A percentile compares a stretch with the other conserved stretches of the same genome.
Evolutionary conservation across 2,113 vertebrate genomes (phyloP).

Genomic region (Zosterops borbonicus): DNA sequence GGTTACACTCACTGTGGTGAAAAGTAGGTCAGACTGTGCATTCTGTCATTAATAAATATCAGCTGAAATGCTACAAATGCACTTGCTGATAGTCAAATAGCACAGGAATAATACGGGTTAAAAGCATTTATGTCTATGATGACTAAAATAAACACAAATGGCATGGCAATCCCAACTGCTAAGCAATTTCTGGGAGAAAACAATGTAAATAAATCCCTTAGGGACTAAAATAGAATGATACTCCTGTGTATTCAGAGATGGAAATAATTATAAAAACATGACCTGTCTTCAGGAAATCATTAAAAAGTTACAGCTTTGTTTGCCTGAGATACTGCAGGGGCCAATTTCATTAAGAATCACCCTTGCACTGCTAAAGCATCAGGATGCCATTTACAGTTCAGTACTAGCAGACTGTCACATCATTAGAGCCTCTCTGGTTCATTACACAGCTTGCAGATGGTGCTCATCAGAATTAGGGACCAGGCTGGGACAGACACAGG

Average conservation of each 20-base stretch:
- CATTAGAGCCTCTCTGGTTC: conserved; percentile 1
- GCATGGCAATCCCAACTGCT: neutral
- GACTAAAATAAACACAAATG: neutral
- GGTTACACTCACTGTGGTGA: neutral
- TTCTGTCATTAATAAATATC: conserved; percentile 18
- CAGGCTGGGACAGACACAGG: neutral
- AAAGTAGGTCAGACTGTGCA: conserved; percentile 38
- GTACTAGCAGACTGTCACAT: neutral
- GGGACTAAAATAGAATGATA: neutral
- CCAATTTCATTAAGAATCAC: neutral
- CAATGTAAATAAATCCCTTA: neutral
- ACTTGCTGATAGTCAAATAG: neutral
- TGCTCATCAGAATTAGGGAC: neutral
- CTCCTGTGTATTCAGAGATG: neutral
- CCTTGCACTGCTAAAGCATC: neutral
- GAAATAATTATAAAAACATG: neutral
- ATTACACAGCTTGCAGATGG: neutral
- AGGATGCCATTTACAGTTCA: conserved; percentile 19
- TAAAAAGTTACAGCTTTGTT: conserved; percentile 33
- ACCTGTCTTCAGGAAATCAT: neutral
- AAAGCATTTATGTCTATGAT: neutral
- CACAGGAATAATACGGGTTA: neutral
- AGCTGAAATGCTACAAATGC: neutral
- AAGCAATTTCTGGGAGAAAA: neutral
- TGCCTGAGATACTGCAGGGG: neutral